These are phyloP conservation scores for Xyliphius kryptos DNA, from an alignment of 2,113 vertebrate species.

Conservation along the genomic window DNA sequence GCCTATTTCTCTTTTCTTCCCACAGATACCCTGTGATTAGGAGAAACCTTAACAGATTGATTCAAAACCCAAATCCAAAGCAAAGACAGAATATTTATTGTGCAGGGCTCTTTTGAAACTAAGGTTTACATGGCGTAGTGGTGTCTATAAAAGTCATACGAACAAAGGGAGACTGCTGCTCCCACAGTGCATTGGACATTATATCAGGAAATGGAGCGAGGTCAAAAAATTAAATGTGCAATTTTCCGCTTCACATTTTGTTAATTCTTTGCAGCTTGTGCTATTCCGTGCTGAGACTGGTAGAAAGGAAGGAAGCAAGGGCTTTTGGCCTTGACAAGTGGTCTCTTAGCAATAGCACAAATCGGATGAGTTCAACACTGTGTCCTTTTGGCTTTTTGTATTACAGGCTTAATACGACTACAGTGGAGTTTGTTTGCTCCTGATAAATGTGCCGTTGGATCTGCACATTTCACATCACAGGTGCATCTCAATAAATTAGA, in stretches of 20 bases:
- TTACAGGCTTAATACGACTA: conserved; percentile 44
- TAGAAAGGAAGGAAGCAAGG: conserved; percentile 51
- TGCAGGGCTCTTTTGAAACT: conserved; percentile 47
- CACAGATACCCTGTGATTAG: conserved; percentile 45
- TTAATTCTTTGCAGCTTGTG: conserved; percentile 52
- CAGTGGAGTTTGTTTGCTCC: too few relatives aligned
- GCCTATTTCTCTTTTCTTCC: conserved; percentile 32
- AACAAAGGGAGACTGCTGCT: conserved; percentile 41
- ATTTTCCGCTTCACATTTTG: conserved; percentile 49
- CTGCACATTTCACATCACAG: too few relatives aligned
- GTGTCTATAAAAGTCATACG: conserved; percentile 46
- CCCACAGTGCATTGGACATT: conserved; percentile 49
- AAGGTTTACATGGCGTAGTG: conserved; percentile 47
- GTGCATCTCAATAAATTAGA: too few relatives aligned
- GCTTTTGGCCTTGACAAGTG: conserved; percentile 52
- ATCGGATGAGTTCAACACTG: conserved; percentile 56
- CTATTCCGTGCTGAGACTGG: conserved; percentile 47
- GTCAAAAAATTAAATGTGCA: conserved; percentile 56
- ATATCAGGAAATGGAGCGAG: conserved; percentile 53
- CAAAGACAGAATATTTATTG: conserved; percentile 48
- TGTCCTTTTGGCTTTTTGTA: conserved; percentile 71
- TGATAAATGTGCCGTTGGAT: too few relatives aligned
- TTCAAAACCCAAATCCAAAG: too few relatives aligned
- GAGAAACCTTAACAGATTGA: too few relatives aligned
- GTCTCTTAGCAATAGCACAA: conserved; percentile 72